Evolutionary conservation across 2,888 invertebrate species (phyloP).

Genomic region (Tenthredo scrophulariae): DNA sequence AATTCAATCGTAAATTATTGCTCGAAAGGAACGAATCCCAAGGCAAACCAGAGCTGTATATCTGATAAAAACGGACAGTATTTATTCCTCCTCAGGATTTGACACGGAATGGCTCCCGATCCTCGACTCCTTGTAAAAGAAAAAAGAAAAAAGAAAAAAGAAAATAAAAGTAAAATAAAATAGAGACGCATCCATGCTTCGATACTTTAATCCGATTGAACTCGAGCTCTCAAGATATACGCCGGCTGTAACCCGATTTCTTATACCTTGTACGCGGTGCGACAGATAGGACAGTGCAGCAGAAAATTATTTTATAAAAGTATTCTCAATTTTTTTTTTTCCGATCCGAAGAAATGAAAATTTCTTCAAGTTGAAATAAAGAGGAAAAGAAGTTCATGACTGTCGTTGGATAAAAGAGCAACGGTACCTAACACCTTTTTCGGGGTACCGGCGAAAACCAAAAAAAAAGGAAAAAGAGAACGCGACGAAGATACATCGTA

Average conservation of each 20-base stretch:
- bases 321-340: not conserved
- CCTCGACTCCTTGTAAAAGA: not conserved
- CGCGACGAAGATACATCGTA: not conserved
- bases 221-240: slow-evolving; percentile 24
- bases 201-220: slow-evolving; percentile 50
- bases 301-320: not conserved
- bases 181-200: slow-evolving; percentile 28
- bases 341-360: not conserved
- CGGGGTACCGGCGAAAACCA: not conserved
- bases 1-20: not conserved
- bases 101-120: slow-evolving; percentile 41
- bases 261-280: not conserved
- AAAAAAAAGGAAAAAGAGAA: not conserved
- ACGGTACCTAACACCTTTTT: not conserved
- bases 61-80: slow-evolving; percentile 16
- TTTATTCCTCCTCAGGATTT: slow-evolving; percentile 11
- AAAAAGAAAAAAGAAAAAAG: not conserved
- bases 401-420: not conserved
- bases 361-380: not conserved
- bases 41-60: not conserved
- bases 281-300: not conserved
- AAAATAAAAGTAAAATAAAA: slow-evolving; percentile 12
- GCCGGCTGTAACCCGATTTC: slow-evolving; percentile 29
- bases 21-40: not conserved
- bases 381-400: not conserved